Percentiles rank a stretch among this genome's conserved stretches.
These are phyloP conservation scores for Apis dorsata DNA, from an alignment of 1,140 invertebrate genomes.

Conservation along the genomic window DNA sequence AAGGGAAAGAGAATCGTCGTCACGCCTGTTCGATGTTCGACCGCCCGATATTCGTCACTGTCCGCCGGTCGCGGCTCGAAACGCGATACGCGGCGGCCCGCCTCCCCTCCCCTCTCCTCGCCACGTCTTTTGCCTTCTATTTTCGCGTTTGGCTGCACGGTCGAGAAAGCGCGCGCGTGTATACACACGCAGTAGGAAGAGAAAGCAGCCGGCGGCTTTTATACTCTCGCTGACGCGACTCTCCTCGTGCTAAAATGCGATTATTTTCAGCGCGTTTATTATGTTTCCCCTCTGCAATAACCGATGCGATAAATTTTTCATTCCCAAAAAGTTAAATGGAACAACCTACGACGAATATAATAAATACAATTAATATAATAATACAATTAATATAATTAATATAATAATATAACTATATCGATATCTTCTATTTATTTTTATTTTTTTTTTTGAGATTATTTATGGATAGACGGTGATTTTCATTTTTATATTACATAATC, in stretches of 20 bases:
- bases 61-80: neutral
- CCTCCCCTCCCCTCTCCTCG: too few species aligned
- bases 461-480: too few species aligned
- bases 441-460: too few species aligned
- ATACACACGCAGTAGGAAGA: neutral
- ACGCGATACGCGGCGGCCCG: neutral
- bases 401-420: too few species aligned
- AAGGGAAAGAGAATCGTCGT: neutral
- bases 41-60: neutral
- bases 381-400: too few species aligned
- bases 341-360: too few species aligned
- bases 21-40: constrained; percentile 11
- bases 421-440: too few species aligned
- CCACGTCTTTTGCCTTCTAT: neutral
- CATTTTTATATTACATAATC: too few species aligned
- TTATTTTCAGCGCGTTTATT: neutral
- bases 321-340: too few species aligned
- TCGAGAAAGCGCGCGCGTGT: neutral
- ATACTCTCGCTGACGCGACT: neutral
- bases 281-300: too few species aligned
- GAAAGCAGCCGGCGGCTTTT: neutral
- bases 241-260: neutral
- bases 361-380: too few species aligned
- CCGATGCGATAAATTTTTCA: too few species aligned
- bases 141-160: constrained; percentile 2